Evolutionary conservation across 2,113 vertebrate species (phyloP).

Genomic region (Leiothrix lutea): DNA sequence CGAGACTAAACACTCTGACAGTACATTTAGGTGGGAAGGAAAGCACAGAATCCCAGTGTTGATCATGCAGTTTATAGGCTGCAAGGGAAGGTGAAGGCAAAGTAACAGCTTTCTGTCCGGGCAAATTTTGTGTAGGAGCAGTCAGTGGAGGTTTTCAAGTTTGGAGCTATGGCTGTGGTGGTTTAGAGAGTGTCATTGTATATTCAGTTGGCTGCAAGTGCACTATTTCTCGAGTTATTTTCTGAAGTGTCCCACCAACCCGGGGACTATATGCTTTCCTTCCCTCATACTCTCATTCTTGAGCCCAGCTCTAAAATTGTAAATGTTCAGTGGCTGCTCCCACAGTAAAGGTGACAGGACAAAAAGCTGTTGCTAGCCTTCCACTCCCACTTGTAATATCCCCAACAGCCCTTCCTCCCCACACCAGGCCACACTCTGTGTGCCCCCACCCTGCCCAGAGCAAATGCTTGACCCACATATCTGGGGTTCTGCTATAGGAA

Average conservation of each 20-base stretch:
- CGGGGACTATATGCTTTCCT: neutral
- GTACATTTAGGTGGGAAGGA: neutral
- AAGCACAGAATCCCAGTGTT: neutral
- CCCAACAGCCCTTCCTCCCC: neutral
- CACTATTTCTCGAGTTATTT: neutral
- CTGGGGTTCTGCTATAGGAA: neutral
- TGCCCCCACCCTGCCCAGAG: neutral
- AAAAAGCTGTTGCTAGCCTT: neutral
- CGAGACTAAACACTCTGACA: neutral
- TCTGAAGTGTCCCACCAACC: neutral
- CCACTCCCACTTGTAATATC: too few relatives aligned
- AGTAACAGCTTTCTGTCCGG: neutral
- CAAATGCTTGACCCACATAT: rapidly evolving
- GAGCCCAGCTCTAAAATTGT: neutral
- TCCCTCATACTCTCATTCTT: neutral
- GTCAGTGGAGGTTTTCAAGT: neutral
- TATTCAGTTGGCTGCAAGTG: neutral
- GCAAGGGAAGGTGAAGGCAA: neutral
- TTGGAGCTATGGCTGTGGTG: neutral
- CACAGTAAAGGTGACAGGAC: neutral
- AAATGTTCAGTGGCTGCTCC: neutral
- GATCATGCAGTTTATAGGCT: neutral
- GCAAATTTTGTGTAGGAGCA: neutral
- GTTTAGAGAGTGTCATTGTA: neutral
- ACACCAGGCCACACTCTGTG: rapidly evolving